phyloP scores from a whole-genome alignment of 2,888 invertebrate genomes.

The Acronicta psi region DNA sequence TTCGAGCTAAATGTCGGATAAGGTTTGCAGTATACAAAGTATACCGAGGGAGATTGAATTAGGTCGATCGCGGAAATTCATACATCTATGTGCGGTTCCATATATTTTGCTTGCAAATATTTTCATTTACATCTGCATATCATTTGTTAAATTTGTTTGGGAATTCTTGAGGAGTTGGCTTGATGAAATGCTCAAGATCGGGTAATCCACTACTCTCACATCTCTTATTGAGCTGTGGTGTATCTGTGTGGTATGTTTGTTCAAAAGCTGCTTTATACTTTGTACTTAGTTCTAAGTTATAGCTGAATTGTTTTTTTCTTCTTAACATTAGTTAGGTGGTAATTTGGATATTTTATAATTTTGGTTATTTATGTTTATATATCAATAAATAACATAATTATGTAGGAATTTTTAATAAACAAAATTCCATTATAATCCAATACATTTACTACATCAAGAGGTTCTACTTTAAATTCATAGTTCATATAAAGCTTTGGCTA shows the following conservation, averaged over 20 bases:
- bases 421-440: no score
- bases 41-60: constrained; percentile 56
- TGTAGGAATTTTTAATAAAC: no score
- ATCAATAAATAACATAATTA: no score
- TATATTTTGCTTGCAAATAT: constrained; percentile 54
- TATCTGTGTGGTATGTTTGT: neutral
- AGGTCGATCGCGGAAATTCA: constrained; percentile 51
- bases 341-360: no score
- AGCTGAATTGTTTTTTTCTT: no score
- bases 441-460: no score
- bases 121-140: constrained; percentile 54
- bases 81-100: constrained; percentile 39
- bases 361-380: no score
- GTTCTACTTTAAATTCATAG: no score
- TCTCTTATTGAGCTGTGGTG: constrained; percentile 7
- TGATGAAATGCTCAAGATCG: constrained; percentile 37
- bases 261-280: no score
- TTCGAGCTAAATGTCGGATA: constrained; percentile 73
- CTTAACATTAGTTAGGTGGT: no score
- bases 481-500: neutral
- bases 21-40: constrained; percentile 62
- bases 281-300: no score
- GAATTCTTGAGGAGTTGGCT: constrained; percentile 33
- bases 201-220: constrained; percentile 16
- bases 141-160: constrained; percentile 49